phyloP scores from a whole-genome alignment of 2,797 vertebrate genomes.

The Okamejei kenojei region DNA sequence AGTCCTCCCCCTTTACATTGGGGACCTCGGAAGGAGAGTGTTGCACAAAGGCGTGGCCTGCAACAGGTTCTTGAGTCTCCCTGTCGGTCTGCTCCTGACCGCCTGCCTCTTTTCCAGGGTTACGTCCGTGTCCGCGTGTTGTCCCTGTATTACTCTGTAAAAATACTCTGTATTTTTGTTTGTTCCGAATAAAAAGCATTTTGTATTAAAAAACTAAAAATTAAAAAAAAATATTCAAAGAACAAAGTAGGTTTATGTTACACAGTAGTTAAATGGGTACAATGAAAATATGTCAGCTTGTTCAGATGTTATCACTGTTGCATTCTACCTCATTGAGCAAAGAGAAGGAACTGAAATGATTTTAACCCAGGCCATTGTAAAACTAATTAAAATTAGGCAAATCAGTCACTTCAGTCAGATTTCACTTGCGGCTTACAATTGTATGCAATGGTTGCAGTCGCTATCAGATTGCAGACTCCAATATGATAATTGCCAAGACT shows the following conservation, averaged over 20 bases:
- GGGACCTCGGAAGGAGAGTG: no score
- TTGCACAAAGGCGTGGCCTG: no score
- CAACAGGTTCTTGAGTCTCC: no score
- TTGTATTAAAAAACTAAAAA: no score
- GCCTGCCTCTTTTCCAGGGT: no score
- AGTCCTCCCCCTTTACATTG: no score
- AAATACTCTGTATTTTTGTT: no score
- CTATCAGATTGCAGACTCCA: neutral
- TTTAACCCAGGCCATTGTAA: neutral
- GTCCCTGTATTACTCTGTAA: no score
- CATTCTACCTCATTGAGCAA: neutral
- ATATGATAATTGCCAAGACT: neutral
- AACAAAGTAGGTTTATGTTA: neutral
- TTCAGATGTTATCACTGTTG: neutral
- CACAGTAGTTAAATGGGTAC: neutral
- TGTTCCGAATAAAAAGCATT: no score
- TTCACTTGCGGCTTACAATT: neutral
- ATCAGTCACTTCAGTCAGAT: neutral
- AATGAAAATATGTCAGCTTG: neutral
- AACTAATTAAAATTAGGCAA: neutral
- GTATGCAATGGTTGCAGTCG: neutral
- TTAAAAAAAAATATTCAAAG: neutral
- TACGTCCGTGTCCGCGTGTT: no score
- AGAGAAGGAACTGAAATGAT: neutral
- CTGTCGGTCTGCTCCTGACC: no score